Evolutionary conservation across 1,140 invertebrate genomes (phyloP).

Genomic region (Aplysia californica): DNA sequence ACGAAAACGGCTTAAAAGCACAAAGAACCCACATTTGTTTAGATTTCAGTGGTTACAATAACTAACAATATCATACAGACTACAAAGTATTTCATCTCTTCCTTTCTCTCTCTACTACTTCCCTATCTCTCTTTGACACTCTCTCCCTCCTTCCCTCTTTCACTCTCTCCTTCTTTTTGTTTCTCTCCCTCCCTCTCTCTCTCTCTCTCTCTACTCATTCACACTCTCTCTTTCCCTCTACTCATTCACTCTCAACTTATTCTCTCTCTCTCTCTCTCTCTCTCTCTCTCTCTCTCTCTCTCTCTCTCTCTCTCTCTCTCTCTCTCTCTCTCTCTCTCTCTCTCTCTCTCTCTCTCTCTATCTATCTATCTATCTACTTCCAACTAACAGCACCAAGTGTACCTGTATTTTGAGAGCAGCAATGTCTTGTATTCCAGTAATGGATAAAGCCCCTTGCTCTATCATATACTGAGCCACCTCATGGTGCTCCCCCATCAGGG

Average conservation of each 20-base stretch:
- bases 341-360: background rate
- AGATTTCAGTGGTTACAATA: no score
- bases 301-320: background rate
- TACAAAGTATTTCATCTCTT: no score
- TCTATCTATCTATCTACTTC: background rate
- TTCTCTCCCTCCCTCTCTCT: background rate
- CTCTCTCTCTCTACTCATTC: background rate
- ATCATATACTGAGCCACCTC: conserved; percentile 68
- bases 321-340: background rate
- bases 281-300: background rate
- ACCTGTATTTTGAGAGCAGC: conserved; percentile 68
- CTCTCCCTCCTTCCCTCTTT: background rate
- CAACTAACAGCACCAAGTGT: background rate
- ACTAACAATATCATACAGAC: no score
- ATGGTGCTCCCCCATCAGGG: conserved; percentile 68
- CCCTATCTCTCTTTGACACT: no score
- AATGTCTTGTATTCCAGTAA: conserved; percentile 67
- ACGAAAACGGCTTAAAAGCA: background rate
- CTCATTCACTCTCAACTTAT: background rate
- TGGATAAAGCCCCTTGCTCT: conserved; percentile 66
- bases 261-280: background rate
- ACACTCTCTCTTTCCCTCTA: background rate
- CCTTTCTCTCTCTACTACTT: no score
- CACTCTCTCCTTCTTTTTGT: background rate
- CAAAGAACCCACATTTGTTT: no score